These are phyloP conservation scores for Cephus cinctus DNA, from an alignment of 1,140 invertebrate genomes.

Conservation along the genomic window DNA sequence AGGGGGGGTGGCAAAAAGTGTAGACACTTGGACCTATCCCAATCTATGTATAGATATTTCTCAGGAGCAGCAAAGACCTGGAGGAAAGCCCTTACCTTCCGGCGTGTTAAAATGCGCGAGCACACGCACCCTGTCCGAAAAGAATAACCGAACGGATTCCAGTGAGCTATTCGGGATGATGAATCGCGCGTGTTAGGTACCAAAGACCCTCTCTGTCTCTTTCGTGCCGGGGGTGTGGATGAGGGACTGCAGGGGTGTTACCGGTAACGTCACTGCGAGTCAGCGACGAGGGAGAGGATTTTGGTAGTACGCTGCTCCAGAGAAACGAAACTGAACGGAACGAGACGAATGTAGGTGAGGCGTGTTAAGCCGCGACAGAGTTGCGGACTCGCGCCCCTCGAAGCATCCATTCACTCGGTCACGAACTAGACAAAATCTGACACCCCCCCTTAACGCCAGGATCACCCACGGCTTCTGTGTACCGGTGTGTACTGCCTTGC, in stretches of 20 bases:
- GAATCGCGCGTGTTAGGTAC: constrained; percentile 23
- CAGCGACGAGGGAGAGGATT: neutral
- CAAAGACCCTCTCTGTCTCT: constrained; percentile 19
- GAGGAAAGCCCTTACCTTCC: neutral
- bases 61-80: neutral
- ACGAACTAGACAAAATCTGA: constrained; percentile 26
- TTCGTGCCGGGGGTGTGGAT: neutral
- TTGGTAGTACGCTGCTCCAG: constrained; percentile 2
- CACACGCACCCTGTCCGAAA: constrained; percentile 21
- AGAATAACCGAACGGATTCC: constrained; percentile 26
- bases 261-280: neutral
- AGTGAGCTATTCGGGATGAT: constrained; percentile 19
- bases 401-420: constrained; percentile 45
- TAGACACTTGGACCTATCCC: no score
- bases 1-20: no score
- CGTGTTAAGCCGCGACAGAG: constrained; percentile 41
- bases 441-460: no score
- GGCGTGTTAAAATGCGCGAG: constrained; percentile 30
- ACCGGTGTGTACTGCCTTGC: no score
- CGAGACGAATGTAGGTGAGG: constrained; percentile 34
- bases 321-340: constrained; percentile 5
- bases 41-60: no score
- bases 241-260: neutral
- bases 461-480: no score
- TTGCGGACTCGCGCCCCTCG: constrained; percentile 43